Percentiles rank a stretch among this genome's conserved stretches.
phyloP scores from a whole-genome alignment of 1,140 invertebrate species.

The Halictus rubicundus region DNA sequence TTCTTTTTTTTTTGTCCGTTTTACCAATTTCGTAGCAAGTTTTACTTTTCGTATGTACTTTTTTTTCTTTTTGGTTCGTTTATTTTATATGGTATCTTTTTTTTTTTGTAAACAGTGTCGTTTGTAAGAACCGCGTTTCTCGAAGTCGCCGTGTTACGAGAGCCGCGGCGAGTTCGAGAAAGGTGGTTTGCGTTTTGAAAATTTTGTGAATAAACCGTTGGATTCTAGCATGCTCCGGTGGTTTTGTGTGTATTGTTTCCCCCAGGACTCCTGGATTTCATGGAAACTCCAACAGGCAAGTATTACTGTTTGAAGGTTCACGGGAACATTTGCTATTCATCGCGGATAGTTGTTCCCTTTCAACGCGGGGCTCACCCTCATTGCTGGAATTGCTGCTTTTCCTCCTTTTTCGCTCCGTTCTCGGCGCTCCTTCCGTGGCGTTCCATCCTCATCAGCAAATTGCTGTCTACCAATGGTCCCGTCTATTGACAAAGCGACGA shows the following conservation, averaged over 20 bases:
- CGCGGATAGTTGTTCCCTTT: background rate
- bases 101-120: too few relatives aligned
- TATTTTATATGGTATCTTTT: background rate
- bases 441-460: constrained; percentile 41
- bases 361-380: constrained; percentile 18
- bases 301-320: background rate
- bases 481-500: background rate
- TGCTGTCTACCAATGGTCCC: constrained; percentile 25
- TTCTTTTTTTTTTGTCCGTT: too few relatives aligned
- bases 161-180: too few relatives aligned
- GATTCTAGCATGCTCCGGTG: too few relatives aligned
- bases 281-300: background rate
- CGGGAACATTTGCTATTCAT: constrained; percentile 16
- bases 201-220: too few relatives aligned
- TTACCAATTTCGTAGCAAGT: too few relatives aligned
- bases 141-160: too few relatives aligned
- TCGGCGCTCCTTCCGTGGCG: background rate
- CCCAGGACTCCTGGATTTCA: too few relatives aligned
- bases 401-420: constrained; percentile 7
- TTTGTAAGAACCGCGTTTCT: too few relatives aligned
- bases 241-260: background rate
- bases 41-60: background rate
- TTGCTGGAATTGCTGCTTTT: constrained; percentile 19
- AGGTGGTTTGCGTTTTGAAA: too few relatives aligned
- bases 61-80: background rate